Evolutionary conservation across 2,113 vertebrate genomes (phyloP).

Genomic region (Emberiza fucata): DNA sequence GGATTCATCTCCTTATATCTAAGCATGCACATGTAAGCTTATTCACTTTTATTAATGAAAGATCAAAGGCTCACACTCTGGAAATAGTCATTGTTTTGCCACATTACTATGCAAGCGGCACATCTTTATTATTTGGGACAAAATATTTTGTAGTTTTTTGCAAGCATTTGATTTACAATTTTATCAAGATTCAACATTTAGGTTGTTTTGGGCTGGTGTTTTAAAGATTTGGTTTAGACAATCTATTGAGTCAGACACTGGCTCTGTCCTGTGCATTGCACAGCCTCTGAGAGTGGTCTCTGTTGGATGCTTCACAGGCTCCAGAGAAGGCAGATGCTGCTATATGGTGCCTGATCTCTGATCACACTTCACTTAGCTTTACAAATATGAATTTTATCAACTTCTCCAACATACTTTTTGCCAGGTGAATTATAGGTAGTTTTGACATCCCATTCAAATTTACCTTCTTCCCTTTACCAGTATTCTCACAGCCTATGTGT

Average conservation of each 20-base stretch:
- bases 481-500: rapidly evolving
- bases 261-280: not conserved
- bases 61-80: not conserved
- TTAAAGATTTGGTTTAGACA: not conserved
- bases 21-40: not conserved
- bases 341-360: not conserved
- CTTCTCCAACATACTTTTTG: not conserved
- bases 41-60: not conserved
- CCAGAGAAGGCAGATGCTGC: not conserved
- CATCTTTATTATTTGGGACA: not conserved
- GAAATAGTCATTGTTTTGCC: not conserved
- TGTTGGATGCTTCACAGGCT: not conserved
- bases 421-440: not conserved
- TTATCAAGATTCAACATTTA: not conserved
- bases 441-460: not conserved
- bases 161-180: not conserved
- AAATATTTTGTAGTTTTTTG: not conserved
- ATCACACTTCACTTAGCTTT: not conserved
- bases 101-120: not conserved
- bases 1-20: not conserved
- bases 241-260: not conserved
- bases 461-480: not conserved
- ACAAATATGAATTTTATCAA: not conserved
- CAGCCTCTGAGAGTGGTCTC: not conserved
- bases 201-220: not conserved